Base-by-base conservation (phyloP, 2,888 invertebrate genomes). In the Dexiosoma caninum region DNA sequence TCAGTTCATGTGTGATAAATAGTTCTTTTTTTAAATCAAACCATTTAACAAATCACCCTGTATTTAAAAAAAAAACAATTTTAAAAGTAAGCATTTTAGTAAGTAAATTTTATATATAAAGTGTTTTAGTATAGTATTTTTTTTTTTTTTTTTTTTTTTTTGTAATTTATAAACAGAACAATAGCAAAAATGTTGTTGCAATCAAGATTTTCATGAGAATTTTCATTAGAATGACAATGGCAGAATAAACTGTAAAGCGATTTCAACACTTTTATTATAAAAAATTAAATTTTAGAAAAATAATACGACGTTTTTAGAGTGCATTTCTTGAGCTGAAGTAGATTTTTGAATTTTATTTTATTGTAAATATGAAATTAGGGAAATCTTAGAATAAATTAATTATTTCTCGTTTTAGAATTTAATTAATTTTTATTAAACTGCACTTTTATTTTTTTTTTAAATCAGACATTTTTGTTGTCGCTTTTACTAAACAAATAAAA, bases 191-290 rank as follows among this genome's bases (percentile, higher is more conserved):
- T 32, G 5, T 51, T 75, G 70, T 75, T 75, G 75, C 67, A 81
- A 81, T 81, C 81, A 67, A 77, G 81, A 81, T 81, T 81, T 81
- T 69, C 81, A 77, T 81, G 81, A 69, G 81, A 81, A 77, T 59
- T 62, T 37, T 12, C 23, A 9, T 3, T 19, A 60, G 30, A 44
- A 23, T 46, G n/a, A 81, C 81, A 81, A 81, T 81, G 44, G 62
- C 27, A 49, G n/a, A 53, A 60, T 46, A 64, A 71, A 64, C 70
- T 46, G 51, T 66, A 59, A 80, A 70, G 42, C 35, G 30, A 75
- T 80, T 80, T 70, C 79, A 71, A 75, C 75, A 80, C 55, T 60
- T 62, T 60, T 32, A 40, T 37, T 57, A 42, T 57, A 27, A 53
- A 23, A n/a, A 35, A 19, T 30, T 16, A 57, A 14, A 14, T 49